Evolutionary conservation across 2,888 invertebrate species (phyloP).

Genomic region (Tetramorium bicarinatum): DNA sequence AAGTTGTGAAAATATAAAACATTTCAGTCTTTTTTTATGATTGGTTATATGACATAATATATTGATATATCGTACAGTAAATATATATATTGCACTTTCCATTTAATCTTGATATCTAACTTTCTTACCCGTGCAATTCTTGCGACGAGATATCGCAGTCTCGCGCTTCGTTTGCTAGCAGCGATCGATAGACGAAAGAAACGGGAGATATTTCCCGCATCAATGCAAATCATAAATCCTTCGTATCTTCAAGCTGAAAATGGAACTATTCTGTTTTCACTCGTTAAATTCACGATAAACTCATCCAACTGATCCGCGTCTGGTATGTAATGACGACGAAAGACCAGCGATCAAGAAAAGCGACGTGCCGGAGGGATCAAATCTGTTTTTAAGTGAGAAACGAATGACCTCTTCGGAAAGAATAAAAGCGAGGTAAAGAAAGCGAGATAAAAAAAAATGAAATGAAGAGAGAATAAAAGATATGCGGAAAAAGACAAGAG

Average conservation of each 20-base stretch:
- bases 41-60: neutral
- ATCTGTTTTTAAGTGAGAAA: conserved; percentile 71
- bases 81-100: neutral
- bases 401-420: conserved; percentile 48
- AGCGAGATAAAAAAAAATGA: conserved; percentile 10
- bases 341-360: conserved; percentile 35
- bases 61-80: neutral
- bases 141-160: neutral
- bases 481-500: conserved; percentile 14
- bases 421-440: conserved; percentile 18
- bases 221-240: conserved; percentile 53
- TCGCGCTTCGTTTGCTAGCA: conserved; percentile 14
- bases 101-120: neutral
- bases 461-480: conserved; percentile 22
- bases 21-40: neutral
- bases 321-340: conserved; percentile 41
- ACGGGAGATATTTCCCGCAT: neutral
- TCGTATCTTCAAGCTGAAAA: conserved; percentile 53
- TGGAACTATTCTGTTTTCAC: conserved; percentile 61
- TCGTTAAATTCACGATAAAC: conserved; percentile 59
- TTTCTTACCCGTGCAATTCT: neutral
- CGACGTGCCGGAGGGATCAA: conserved; percentile 60
- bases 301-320: conserved; percentile 45
- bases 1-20: neutral
- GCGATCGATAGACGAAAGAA: neutral